Base-by-base conservation (phyloP, 2,113 vertebrate genomes). In the Percopsis transmontana region DNA sequence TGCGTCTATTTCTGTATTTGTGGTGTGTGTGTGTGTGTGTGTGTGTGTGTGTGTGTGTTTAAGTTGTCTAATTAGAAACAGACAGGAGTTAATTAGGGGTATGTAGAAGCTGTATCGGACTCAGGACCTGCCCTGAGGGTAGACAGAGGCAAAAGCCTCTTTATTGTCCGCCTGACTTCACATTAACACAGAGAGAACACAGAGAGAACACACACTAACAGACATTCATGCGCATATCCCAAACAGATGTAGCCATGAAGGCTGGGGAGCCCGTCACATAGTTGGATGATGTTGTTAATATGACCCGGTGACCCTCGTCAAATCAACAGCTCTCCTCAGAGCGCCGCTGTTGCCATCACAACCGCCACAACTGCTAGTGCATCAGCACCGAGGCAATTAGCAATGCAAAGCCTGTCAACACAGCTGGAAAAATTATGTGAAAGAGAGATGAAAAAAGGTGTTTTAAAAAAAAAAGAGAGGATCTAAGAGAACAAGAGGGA, bases 141-240 rank as follows among this genome's bases (percentile, higher is more conserved):
- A 69, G 52, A 62, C 27, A 20, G 4, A n/a, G 21, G 24, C 62
- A 74, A 58, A 74, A n/a, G 14, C 45, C 79, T 66, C 69, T 74
- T 83, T 82, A 79, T 76, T 81, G 77, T 83, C 72, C 81, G 66
- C 77, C 39, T 65, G 62, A 62, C 67, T 77, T 41, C 73, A 66
- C 55, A 15, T 16, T n/a, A 33, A n/a, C 33, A 20, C n/a, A 23
- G 9, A 1, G n/a, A 58, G 21, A 47, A 57, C 23, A 39, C 44
- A 56, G 20, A 23, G 12, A 40, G 19, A 19, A 10, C 11, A 14
- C 53, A 58, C 38, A 65, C 50, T 56, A 39, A 61, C 39, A 12
- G 21, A 18, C 52, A 53, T 2, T 0, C 20, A 0, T 66, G 54
- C 62, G 15, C 19, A n/a, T 39, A 62, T 58, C 48, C 63, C 65